Evolutionary conservation across 2,113 vertebrate species (phyloP).

Genomic region (Thamnophis sirtalis): DNA sequence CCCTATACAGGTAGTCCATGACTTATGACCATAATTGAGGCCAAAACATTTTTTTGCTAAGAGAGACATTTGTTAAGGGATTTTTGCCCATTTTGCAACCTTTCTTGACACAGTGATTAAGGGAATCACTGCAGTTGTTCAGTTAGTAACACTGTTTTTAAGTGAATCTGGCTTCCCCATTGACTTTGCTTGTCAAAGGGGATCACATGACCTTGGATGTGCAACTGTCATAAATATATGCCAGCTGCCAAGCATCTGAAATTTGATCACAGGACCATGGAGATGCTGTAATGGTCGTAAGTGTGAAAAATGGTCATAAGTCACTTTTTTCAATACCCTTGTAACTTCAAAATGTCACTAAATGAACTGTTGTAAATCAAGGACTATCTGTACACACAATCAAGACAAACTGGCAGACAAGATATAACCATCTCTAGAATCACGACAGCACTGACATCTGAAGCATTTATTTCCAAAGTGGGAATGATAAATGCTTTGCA

Average conservation of each 20-base stretch:
- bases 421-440: not conserved
- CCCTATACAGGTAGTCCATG: not conserved
- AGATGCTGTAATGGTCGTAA: not conserved
- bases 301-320: not conserved
- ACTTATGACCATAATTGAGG: not conserved
- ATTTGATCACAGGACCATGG: not conserved
- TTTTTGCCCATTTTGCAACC: not conserved
- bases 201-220: not conserved
- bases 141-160: not conserved
- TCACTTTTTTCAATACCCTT: not conserved
- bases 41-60: not conserved
- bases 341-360: not conserved
- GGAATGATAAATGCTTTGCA: not conserved
- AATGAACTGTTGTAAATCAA: not conserved
- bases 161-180: not conserved
- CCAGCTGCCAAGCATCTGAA: not conserved
- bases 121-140: not conserved
- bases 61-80: not conserved
- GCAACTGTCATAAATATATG: not conserved
- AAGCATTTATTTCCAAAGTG: not conserved
- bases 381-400: not conserved
- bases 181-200: not conserved
- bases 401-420: not conserved
- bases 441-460: not conserved
- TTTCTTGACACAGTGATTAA: not conserved